A percentile compares a stretch with the other conserved stretches of the same genome.
Conservation (phyloP, 1,140 invertebrate genomes). For the Eriosoma lanigerum region DNA sequence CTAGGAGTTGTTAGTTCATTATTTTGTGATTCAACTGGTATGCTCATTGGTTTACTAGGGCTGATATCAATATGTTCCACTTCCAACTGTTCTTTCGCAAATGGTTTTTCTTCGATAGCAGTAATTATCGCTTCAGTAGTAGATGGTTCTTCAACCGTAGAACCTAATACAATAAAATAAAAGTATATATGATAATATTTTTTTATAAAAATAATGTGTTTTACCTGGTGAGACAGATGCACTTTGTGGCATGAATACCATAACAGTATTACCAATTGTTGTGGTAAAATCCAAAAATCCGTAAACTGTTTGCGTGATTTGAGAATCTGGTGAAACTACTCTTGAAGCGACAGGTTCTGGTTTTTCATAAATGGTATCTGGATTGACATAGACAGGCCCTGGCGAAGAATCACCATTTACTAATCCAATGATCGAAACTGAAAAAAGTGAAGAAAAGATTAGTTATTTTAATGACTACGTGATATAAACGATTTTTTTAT, state of each 20-base stretch:
- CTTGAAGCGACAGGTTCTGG: not conserved
- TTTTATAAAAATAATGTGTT: not conserved
- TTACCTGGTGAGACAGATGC: conserved; percentile 59
- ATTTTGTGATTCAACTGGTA: not conserved
- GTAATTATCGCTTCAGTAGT: not conserved
- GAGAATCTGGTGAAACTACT: conserved; percentile 48
- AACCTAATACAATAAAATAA: not conserved
- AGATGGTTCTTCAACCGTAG: not conserved
- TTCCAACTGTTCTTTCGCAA: not conserved
- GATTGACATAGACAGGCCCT: conserved; percentile 53
- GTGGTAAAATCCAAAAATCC: conserved; percentile 87
- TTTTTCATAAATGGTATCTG: conserved; percentile 34
- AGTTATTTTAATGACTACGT: too few relatives aligned
- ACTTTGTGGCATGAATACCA: conserved; percentile 84
- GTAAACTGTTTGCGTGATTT: conserved; percentile 75
- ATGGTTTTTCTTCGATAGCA: conserved; percentile 16
- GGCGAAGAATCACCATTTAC: conserved; percentile 30
- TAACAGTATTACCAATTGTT: conserved; percentile 84
- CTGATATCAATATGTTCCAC: not conserved
- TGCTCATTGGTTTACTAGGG: conserved; percentile 32
- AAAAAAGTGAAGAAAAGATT: not conserved
- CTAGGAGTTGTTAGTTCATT: conserved; percentile 5
- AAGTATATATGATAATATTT: not conserved
- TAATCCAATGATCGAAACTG: not conserved
- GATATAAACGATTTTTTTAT: too few relatives aligned